phyloP scores from a whole-genome alignment of 2,797 vertebrate genomes.

The Ispidina picta region DNA sequence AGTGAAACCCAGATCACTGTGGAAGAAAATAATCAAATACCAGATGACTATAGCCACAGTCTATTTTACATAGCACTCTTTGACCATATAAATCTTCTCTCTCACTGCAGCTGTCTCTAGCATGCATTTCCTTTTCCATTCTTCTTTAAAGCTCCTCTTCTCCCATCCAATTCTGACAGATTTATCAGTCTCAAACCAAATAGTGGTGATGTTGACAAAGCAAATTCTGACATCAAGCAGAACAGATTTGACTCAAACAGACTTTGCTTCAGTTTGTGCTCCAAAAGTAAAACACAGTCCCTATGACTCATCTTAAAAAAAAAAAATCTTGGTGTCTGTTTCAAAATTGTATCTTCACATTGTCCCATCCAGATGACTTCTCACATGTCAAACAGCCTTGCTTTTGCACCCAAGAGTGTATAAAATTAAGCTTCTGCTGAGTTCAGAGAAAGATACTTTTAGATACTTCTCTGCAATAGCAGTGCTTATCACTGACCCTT shows the following conservation, averaged over 20 bases:
- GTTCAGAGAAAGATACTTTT: background rate
- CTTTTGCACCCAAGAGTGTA: background rate
- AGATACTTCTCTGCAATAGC: background rate
- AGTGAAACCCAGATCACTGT: background rate
- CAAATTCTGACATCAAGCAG: background rate
- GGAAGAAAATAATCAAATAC: background rate
- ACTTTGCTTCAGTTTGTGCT: background rate
- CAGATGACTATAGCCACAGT: background rate
- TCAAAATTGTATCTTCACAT: background rate
- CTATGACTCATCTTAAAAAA: background rate
- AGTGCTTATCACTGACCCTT: background rate
- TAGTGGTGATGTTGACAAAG: background rate
- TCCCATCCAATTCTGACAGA: background rate
- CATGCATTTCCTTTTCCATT: accelerated
- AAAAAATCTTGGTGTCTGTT: background rate
- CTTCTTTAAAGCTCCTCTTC: background rate
- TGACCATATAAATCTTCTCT: background rate
- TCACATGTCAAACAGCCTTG: background rate
- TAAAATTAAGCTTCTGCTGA: background rate
- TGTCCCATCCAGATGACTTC: background rate
- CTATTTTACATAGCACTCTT: background rate
- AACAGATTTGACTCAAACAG: background rate
- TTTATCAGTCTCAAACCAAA: background rate
- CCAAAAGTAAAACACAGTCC: background rate
- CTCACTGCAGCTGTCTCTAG: background rate